These are phyloP conservation scores for Spodoptera exigua DNA, from an alignment of 2,888 invertebrate genomes.

Conservation along the genomic window DNA sequence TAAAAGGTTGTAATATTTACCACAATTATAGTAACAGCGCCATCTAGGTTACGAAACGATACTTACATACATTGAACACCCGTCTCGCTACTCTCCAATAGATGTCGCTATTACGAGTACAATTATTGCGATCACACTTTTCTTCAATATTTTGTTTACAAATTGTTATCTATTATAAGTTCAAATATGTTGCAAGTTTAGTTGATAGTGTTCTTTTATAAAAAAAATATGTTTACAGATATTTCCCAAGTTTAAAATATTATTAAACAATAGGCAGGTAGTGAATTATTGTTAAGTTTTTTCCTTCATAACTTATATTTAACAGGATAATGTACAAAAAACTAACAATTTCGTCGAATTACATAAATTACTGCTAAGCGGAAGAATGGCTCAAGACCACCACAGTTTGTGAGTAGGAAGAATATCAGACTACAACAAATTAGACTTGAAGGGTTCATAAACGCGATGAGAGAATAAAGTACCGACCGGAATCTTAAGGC, in stretches of 20 bases:
- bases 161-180: not conserved
- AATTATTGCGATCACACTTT: not conserved
- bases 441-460: not conserved
- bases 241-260: too few species aligned
- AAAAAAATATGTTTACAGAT: too few species aligned
- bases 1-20: too few species aligned
- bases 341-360: slow-evolving; percentile 8
- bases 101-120: slow-evolving; percentile 58
- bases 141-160: not conserved
- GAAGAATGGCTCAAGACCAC: slow-evolving; percentile 13
- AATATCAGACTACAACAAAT: slow-evolving; percentile 11
- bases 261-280: not conserved
- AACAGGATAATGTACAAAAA: not conserved
- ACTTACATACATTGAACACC: not conserved
- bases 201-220: not conserved
- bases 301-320: slow-evolving; percentile 2
- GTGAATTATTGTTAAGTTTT: too few species aligned
- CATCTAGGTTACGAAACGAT: slow-evolving; percentile 12
- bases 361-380: slow-evolving; percentile 3
- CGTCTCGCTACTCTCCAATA: slow-evolving; percentile 65
- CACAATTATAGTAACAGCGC: slow-evolving; percentile 14
- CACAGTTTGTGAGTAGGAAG: slow-evolving; percentile 14
- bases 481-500: not conserved
- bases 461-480: not conserved
- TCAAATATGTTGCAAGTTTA: not conserved